Percentiles rank a stretch among this genome's conserved stretches.
Evolutionary conservation across 1,140 invertebrate species (phyloP).

Genomic region (Drosophila albomicans): DNA sequence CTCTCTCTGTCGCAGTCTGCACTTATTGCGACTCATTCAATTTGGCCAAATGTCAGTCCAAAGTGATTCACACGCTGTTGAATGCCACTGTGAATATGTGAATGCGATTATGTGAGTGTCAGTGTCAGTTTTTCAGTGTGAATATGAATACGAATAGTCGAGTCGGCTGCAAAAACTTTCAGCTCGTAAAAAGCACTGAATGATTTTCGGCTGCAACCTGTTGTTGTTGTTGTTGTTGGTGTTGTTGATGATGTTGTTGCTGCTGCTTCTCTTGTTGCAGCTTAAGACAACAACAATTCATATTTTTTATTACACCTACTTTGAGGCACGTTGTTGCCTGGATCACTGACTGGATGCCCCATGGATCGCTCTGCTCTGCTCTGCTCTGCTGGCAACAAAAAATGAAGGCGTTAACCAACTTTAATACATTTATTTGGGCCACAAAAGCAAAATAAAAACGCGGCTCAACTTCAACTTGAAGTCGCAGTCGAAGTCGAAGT

Average conservation of each 20-base stretch:
- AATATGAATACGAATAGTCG: constrained; percentile 4
- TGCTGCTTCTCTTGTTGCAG: constrained; percentile 35
- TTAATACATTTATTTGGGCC: constrained; percentile 84
- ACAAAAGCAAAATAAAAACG: constrained; percentile 59
- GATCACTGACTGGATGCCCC: neutral
- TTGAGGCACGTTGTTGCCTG: constrained; percentile 31
- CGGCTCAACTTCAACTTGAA: neutral
- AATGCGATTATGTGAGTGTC: neutral
- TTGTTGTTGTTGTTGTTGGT: constrained; percentile 14
- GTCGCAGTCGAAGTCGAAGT: constrained; percentile 6
- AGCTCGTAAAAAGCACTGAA: constrained; percentile 70
- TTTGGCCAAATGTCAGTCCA: constrained; percentile 19
- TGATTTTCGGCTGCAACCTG: constrained; percentile 54
- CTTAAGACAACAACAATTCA: constrained; percentile 81
- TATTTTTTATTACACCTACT: constrained; percentile 82
- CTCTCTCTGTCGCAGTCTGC: neutral
- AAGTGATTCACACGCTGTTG: constrained; percentile 1
- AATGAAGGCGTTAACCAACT: constrained; percentile 83
- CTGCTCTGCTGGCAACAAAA: constrained; percentile 15
- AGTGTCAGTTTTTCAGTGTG: neutral
- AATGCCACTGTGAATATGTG: neutral
- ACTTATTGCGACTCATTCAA: constrained; percentile 27
- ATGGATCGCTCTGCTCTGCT: constrained; percentile 9
- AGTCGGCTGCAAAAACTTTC: constrained; percentile 3
- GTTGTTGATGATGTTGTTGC: constrained; percentile 23